Evolutionary conservation across 1,140 invertebrate species (phyloP).

Genomic region (Bilobella aurantiaca): DNA sequence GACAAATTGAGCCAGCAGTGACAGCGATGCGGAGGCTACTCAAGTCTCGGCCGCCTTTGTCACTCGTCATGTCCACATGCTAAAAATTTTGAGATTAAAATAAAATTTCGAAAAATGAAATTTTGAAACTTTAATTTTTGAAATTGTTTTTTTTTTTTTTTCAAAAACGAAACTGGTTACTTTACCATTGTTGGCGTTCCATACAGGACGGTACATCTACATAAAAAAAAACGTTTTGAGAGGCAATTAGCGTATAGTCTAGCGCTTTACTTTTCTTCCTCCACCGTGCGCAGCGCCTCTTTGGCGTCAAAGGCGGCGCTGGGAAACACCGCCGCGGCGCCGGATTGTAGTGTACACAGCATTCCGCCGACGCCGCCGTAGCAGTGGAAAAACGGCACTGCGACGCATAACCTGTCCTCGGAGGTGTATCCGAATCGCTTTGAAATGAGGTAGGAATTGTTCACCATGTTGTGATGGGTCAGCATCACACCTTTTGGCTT

Average conservation of each 20-base stretch:
- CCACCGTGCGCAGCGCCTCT: constrained; percentile 54
- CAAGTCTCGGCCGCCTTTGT: constrained; percentile 40
- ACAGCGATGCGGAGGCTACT: constrained; percentile 36
- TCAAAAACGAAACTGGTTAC: neutral
- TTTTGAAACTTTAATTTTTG: no score
- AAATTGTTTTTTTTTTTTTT: no score
- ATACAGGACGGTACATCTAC: constrained; percentile 65
- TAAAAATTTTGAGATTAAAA: no score
- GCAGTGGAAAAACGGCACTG: constrained; percentile 87
- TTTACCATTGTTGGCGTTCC: constrained; percentile 85
- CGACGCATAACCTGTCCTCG: constrained; percentile 51
- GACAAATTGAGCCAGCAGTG: constrained; percentile 18
- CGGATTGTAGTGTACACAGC: constrained; percentile 51
- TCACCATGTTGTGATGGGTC: constrained; percentile 71
- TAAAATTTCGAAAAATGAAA: no score
- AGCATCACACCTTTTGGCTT: constrained; percentile 76
- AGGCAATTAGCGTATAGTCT: constrained; percentile 2
- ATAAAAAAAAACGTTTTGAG: neutral
- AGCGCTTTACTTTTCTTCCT: constrained; percentile 53
- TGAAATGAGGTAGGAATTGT: constrained; percentile 54
- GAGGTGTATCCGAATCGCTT: constrained; percentile 12
- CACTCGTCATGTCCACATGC: constrained; percentile 71
- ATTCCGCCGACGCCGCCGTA: constrained; percentile 67
- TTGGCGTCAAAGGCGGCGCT: constrained; percentile 55
- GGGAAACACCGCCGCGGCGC: constrained; percentile 60